Evolutionary conservation across 1,140 invertebrate species (phyloP).

Genomic region (Drosophila orena): DNA sequence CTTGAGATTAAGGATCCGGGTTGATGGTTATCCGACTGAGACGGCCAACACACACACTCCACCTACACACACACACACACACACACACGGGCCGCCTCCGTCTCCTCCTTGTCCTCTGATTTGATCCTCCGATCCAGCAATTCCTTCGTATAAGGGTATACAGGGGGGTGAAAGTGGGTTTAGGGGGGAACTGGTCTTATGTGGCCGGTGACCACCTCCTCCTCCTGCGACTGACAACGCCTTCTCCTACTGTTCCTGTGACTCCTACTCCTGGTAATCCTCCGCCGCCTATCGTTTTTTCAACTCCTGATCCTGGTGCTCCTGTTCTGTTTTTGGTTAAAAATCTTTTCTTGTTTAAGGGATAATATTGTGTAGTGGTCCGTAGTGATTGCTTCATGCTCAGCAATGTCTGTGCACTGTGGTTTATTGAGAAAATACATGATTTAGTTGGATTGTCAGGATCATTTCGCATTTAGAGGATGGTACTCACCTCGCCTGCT

Average conservation of each 20-base stretch:
- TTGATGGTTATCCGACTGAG: slow-evolving; percentile 62
- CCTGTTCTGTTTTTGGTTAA: slow-evolving; percentile 15
- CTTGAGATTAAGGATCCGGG: slow-evolving; percentile 5
- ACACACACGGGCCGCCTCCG: slow-evolving; percentile 77
- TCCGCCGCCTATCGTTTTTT: slow-evolving; percentile 16
- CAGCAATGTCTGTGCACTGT: slow-evolving; percentile 43
- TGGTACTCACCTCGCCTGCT: slow-evolving; percentile 35
- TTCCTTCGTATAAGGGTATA: neutral
- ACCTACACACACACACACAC: slow-evolving; percentile 38
- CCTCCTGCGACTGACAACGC: slow-evolving; percentile 25
- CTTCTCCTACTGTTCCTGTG: slow-evolving; percentile 18
- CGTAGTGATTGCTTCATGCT: slow-evolving; percentile 48
- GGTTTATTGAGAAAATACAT: too few species aligned
- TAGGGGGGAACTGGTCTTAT: slow-evolving; percentile 16
- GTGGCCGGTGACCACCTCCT: slow-evolving; percentile 35
- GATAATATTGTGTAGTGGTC: slow-evolving; percentile 34
- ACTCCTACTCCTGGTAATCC: slow-evolving; percentile 26
- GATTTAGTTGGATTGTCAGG: neutral
- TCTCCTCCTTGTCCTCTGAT: slow-evolving; percentile 19
- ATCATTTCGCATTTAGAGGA: neutral
- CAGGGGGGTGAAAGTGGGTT: slow-evolving; percentile 4
- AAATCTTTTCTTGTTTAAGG: slow-evolving; percentile 30
- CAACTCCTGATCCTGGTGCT: slow-evolving; percentile 11
- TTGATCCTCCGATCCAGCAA: slow-evolving; percentile 6
- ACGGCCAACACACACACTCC: slow-evolving; percentile 73